Evolutionary conservation across 2,797 vertebrate genomes (phyloP).

Genomic region (Tachyglossus aculeatus): DNA sequence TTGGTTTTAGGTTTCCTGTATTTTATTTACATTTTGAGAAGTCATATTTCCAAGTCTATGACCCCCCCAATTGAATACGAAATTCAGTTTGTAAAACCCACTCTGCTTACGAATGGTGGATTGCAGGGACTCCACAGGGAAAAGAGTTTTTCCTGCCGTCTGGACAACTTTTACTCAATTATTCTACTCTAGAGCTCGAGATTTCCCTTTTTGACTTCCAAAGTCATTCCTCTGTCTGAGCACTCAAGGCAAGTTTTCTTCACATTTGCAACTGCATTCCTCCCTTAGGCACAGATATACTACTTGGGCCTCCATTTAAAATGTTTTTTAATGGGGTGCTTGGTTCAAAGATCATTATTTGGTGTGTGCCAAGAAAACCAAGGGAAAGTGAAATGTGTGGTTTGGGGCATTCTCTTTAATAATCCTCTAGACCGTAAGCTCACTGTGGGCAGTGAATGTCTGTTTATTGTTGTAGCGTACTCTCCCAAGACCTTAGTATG

Average conservation of each 20-base stretch:
- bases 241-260: constrained; percentile 19
- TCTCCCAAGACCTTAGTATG: too few relatives aligned
- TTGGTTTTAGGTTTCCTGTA: constrained; percentile 52
- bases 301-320: constrained; percentile 7
- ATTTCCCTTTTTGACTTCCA: constrained; percentile 7
- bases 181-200: constrained; percentile 13
- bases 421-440: too few relatives aligned
- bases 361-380: background rate
- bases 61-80: constrained; percentile 30
- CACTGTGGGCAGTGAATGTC: too few relatives aligned
- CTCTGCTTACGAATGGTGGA: background rate
- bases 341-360: constrained; percentile 36
- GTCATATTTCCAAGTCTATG: constrained; percentile 20
- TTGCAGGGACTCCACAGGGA: background rate
- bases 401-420: background rate
- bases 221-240: background rate
- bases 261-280: constrained; percentile 40
- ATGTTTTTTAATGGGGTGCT: constrained; percentile 29
- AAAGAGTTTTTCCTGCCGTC: background rate
- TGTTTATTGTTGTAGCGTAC: too few relatives aligned
- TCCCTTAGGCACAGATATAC: constrained; percentile 35
- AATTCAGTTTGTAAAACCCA: constrained; percentile 31
- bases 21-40: constrained; percentile 38
- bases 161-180: constrained; percentile 15
- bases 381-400: background rate